Base-by-base conservation (phyloP, 1,140 invertebrate genomes). In the Apis cerana region DNA sequence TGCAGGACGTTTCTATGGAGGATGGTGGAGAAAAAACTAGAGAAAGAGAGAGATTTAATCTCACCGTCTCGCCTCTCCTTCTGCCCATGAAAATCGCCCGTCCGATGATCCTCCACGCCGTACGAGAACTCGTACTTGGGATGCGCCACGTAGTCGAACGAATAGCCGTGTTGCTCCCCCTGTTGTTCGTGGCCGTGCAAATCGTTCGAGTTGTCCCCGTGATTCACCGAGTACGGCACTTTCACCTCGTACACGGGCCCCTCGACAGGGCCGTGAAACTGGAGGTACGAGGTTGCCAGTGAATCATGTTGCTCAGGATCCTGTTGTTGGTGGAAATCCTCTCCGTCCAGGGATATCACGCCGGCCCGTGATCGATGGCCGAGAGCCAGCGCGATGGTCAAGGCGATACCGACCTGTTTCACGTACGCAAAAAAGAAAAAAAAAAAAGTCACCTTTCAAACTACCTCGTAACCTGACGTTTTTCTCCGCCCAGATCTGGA, bases 41-140 rank as follows among this genome's bases (percentile, higher is more conserved):
- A 33, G 33, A 33, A 4, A 33, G 33, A 43, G 33, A 43, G 5
- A 43, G 33, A 43, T 43, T 7, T 43, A 43, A 43, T 43, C 33
- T 43, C 84, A 88, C 96, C 95, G 81, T 96, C 95, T 69, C 96
- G 93, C 33, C 94, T 92, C 87, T 96, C 96, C 54, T 94, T 93
- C 87, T 96, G 96, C 1, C 94, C 94, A 83, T 96, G 96, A 85
- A 95, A 95, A 89, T 96, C 96, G 17, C 95, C 95, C 10, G 96
- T 96, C 71, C 95, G 90, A 50, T 95, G 94, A 84, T 96, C 96
- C 89, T 95, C 95, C 11, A 96, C 95, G 3, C 95, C 96, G 88
- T 96, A 96, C 89, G 95, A 95, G 91, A 96, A 96, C 84, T 94
- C 93, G 92, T 96, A 96, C 85, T 93, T 93, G 12, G 94, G 94